Evolutionary conservation across 1,140 invertebrate genomes (phyloP), one percentile per base, ranked within the genome.

Genomic region (Tetranychus cinnabarinus): DNA sequence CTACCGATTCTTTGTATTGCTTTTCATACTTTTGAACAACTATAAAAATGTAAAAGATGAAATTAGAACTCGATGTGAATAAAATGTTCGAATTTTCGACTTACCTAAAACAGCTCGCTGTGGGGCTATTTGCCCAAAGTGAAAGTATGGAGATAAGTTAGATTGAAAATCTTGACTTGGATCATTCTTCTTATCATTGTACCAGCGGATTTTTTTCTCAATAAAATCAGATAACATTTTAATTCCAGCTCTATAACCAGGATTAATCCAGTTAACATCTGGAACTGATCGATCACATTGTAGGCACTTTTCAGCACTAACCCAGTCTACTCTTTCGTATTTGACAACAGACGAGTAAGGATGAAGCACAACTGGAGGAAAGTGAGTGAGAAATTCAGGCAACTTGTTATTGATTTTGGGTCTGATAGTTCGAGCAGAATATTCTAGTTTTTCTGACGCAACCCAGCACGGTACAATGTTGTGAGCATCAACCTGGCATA

Each of bases 61-160:
- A 23, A 52, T n/a, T 31, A 52, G 5, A n/a, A 8, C 1, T 33
- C 2, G 8, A 0, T 0, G 50, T 31, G 0, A 52, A n/a, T n/a
- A 1, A 52, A n/a, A 8, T 2, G 5, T 6, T 23, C 23, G 50
- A 80, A 81, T 34, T n/a, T 47, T n/a, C 8, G 7, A 13, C n/a
- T 52, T 2, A 61, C 46, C 33, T 5, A 91, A 70, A 34, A 85
- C 81, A 63, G 82, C 82, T 57, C 88, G 72, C 69, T 91, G 87
- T 1, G 83, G 81, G 36, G 86, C 86, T 60, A 92, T 81, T 69
- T 88, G 85, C 65, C 83, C 88, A 79, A 88, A 91, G 74, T 91
- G 86, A 68, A 88, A 81, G 86, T 86, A 93, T 1, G 88, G 88
- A 10, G 88, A 91, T 23, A 93, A 73, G 69, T 86, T 83, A 65